Evolutionary conservation across 2,888 invertebrate species (phyloP).

Genomic region (Diaphora mendica): DNA sequence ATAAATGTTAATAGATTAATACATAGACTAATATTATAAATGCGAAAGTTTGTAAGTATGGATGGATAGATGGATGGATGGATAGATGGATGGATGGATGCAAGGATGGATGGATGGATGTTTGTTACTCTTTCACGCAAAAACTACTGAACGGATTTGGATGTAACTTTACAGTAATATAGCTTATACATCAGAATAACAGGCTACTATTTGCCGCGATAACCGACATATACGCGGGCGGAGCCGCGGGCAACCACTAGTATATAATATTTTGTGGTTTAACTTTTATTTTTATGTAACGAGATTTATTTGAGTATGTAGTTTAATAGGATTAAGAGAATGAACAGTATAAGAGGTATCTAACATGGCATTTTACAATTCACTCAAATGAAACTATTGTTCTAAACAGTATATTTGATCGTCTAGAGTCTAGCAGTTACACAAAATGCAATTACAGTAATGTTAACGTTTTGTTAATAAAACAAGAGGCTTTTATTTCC

Average conservation of each 20-base stretch:
- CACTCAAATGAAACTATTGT: background rate
- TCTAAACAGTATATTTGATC: slow-evolving; percentile 24
- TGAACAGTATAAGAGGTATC: background rate
- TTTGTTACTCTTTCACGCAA: too few relatives aligned
- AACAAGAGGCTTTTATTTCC: slow-evolving; percentile 68
- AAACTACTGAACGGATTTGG: too few relatives aligned
- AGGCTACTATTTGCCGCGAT: too few relatives aligned
- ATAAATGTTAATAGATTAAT: background rate
- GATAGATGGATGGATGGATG: too few relatives aligned
- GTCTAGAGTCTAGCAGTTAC: slow-evolving; percentile 57
- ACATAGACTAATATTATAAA: too few relatives aligned
- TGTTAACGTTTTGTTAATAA: slow-evolving; percentile 67
- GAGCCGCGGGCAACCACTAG: too few relatives aligned
- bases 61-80: too few relatives aligned
- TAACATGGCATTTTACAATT: background rate
- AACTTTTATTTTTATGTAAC: background rate
- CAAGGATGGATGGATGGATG: too few relatives aligned
- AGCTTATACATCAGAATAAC: too few relatives aligned
- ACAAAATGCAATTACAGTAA: slow-evolving; percentile 67
- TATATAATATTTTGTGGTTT: background rate
- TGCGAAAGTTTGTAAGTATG: too few relatives aligned
- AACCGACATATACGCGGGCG: too few relatives aligned
- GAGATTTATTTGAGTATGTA: background rate
- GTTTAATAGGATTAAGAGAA: background rate
- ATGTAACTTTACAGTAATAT: too few relatives aligned